Evolutionary conservation across 2,113 vertebrate species (phyloP).

Genomic region (Vulpes lagopus): DNA sequence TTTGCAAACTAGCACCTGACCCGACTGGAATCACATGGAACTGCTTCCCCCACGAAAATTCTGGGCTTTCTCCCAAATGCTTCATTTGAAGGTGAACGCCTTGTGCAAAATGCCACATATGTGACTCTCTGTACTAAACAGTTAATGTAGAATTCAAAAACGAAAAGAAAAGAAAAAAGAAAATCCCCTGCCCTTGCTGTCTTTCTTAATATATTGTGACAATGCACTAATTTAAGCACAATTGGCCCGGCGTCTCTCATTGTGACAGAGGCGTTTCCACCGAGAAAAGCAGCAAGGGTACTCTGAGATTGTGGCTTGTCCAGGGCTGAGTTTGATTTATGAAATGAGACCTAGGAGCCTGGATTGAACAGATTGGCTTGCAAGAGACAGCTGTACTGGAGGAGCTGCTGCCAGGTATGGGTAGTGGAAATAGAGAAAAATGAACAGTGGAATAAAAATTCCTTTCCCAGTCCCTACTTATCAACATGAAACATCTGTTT

Average conservation of each 20-base stretch:
- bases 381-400: constrained; percentile 75
- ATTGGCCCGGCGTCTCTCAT: constrained; percentile 64
- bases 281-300: constrained; percentile 59
- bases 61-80: constrained; percentile 70
- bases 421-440: constrained; percentile 81
- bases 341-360: constrained; percentile 77
- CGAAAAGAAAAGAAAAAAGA: constrained; percentile 22
- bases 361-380: constrained; percentile 81
- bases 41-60: constrained; percentile 67
- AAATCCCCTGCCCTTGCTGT: constrained; percentile 61
- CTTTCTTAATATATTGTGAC: constrained; percentile 79
- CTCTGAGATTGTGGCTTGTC: constrained; percentile 72
- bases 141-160: constrained; percentile 13
- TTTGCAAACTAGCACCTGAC: constrained; percentile 58
- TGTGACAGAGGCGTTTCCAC: constrained; percentile 63
- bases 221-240: constrained; percentile 69
- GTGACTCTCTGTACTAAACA: constrained; percentile 48
- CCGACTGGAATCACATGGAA: background rate
- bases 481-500: constrained; percentile 89
- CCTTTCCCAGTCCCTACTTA: constrained; percentile 85
- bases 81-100: constrained; percentile 63
- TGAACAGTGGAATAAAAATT: constrained; percentile 80
- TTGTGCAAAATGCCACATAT: constrained; percentile 48
- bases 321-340: constrained; percentile 79
- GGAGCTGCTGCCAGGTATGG: constrained; percentile 79